phyloP scores from a whole-genome alignment of 2,888 invertebrate genomes.

The Cryptocheilus praepositus region DNA sequence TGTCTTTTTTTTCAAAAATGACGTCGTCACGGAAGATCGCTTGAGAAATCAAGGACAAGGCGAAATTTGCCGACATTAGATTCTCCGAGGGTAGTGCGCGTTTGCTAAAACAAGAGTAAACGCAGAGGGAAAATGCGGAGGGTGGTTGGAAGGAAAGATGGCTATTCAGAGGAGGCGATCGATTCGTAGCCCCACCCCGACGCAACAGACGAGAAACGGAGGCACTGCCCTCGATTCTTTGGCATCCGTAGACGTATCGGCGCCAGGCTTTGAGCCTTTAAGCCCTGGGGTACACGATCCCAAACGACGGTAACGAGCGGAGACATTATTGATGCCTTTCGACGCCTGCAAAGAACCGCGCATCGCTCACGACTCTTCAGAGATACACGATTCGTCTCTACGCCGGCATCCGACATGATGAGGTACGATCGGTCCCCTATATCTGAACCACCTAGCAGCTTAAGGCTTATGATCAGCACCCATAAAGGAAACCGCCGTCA shows the following conservation, averaged over 20 bases:
- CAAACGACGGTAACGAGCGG: neutral
- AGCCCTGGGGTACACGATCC: slow-evolving; percentile 1
- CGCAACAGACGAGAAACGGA: slow-evolving; percentile 50
- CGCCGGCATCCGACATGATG: no score
- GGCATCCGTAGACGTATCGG: slow-evolving; percentile 33
- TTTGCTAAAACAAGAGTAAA: slow-evolving; percentile 34
- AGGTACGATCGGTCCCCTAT: no score
- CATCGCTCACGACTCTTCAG: no score
- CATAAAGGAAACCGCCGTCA: no score
- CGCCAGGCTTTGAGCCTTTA: slow-evolving; percentile 5
- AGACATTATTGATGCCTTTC: neutral
- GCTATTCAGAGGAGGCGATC: slow-evolving; percentile 34
- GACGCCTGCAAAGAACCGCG: no score
- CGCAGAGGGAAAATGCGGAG: slow-evolving; percentile 29
- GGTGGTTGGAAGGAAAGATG: slow-evolving; percentile 11
- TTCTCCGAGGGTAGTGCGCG: slow-evolving; percentile 49
- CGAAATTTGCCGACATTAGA: slow-evolving; percentile 41
- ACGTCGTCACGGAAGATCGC: slow-evolving; percentile 37
- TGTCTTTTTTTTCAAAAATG: no score
- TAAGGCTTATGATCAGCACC: no score
- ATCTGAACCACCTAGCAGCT: no score
- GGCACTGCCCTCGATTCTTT: slow-evolving; percentile 54
- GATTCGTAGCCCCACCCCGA: slow-evolving; percentile 46
- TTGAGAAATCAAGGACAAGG: slow-evolving; percentile 46
- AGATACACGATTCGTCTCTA: no score